Base-by-base conservation (phyloP, 2,888 invertebrate species). In the Tachystola acroxantha region DNA sequence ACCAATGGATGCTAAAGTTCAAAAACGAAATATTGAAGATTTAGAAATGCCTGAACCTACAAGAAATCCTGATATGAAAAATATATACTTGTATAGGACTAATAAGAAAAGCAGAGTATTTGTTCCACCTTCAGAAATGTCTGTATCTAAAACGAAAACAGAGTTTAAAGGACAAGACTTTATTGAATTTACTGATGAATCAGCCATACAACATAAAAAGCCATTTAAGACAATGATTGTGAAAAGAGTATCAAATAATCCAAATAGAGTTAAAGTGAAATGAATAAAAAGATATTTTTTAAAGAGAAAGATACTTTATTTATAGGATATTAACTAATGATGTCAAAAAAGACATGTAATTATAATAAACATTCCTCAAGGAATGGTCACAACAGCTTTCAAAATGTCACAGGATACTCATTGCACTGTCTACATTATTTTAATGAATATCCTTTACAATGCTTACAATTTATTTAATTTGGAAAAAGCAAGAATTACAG, bases 261-360 rank as follows among this genome's bases (percentile, higher is more conserved):
- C 74, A 27, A 76, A 85, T 32, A 79, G 86, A 52, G 50, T 48
- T 9, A 70, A 73, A 61, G 53, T 52, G 48, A 73, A 69, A 59
- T 41, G 36, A 24, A 46, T 61, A 62, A 63, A 63, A 11, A 43
- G 39, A 47, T 40, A 37, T 13, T 40, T 46, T 46, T 30, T 50
- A 50, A 48, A 57, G 48, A 54, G 53, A 64, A 56, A 60, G 53
- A 57, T 55, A 57, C 50, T 65, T 69, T 66, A 69, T 68, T 66
- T 57, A 63, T 64, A 65, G 45, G 37, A 57, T 67, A 71, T 56
- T 62, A 57, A 49, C 64, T 71, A n/a, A 74, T 58, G 57, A 78
- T 82, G 81, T 84, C 81, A 73, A 78, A 79, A 82, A 74, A 73
- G 77, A 82, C 80, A 79, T 64, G 50, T 53, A 63, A n/a, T 61